phyloP scores from a whole-genome alignment of 2,113 vertebrate genomes.

The Talpa occidentalis region DNA sequence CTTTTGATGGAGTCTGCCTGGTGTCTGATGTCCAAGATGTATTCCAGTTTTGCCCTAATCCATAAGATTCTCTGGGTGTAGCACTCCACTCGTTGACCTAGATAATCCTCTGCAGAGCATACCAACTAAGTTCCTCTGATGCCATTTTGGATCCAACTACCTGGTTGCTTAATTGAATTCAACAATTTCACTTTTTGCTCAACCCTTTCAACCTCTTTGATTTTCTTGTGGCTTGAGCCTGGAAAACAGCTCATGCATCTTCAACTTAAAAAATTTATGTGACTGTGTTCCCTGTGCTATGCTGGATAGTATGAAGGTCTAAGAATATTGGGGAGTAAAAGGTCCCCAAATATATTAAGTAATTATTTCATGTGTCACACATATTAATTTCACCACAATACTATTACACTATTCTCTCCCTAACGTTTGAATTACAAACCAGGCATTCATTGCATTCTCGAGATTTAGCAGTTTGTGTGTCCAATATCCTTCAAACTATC shows the following conservation, averaged over 20 bases:
- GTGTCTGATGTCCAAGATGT: too few species aligned
- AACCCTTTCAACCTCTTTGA: background rate
- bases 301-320: background rate
- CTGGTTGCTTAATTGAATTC: background rate
- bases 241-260: background rate
- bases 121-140: background rate
- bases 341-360: background rate
- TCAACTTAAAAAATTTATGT: conserved; percentile 1
- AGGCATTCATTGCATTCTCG: background rate
- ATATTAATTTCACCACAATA: background rate
- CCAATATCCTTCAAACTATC: background rate
- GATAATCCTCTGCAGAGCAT: too few species aligned
- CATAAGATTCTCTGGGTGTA: too few species aligned
- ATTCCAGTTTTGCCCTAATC: too few species aligned
- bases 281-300: background rate
- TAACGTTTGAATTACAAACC: background rate
- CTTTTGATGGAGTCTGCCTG: too few species aligned
- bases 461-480: background rate
- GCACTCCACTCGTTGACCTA: too few species aligned
- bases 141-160: background rate
- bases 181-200: background rate
- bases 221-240: background rate
- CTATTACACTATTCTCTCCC: background rate
- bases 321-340: background rate
- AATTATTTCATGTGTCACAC: background rate